These are phyloP conservation scores for Drosophila sechellia DNA, from an alignment of 1,140 invertebrate species.

Conservation along the genomic window DNA sequence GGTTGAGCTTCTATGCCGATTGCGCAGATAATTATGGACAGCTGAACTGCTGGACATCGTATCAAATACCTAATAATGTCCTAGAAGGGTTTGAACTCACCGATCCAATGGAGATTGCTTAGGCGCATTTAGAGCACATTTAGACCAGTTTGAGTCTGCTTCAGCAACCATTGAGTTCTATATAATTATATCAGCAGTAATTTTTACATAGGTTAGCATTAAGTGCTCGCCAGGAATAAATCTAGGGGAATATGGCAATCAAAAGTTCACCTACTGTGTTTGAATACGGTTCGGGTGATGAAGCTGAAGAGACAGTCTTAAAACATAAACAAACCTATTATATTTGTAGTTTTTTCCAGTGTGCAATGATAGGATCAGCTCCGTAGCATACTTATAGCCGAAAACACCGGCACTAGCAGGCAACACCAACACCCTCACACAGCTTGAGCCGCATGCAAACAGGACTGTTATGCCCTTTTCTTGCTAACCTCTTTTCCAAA, in stretches of 20 bases:
- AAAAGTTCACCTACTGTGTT: slow-evolving; percentile 2
- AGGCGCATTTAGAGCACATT: slow-evolving; percentile 73
- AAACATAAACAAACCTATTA: too few relatives aligned
- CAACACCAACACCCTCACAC: slow-evolving; percentile 17
- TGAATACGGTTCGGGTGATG: not conserved
- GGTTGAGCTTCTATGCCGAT: slow-evolving; percentile 23
- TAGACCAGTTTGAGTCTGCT: slow-evolving; percentile 17
- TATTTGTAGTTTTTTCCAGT: too few relatives aligned
- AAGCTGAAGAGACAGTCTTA: too few relatives aligned
- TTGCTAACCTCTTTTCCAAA: slow-evolving; percentile 11
- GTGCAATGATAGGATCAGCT: not conserved
- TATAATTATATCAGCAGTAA: not conserved
- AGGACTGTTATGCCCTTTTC: not conserved
- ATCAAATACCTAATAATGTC: not conserved
- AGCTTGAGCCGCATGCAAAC: slow-evolving; percentile 32
- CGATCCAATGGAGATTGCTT: slow-evolving; percentile 50
- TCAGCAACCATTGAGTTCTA: slow-evolving; percentile 24
- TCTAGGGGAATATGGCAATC: not conserved
- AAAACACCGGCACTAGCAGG: slow-evolving; percentile 5
- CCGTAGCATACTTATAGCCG: not conserved
- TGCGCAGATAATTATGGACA: slow-evolving; percentile 36
- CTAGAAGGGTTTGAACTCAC: slow-evolving; percentile 22
- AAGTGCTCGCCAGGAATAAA: not conserved
- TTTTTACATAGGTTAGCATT: not conserved
- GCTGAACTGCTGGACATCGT: slow-evolving; percentile 5